Percentiles rank a stretch among this genome's conserved stretches.
These are phyloP conservation scores for Drosophila hawaiiensis DNA, from an alignment of 2,888 invertebrate species.

Conservation along the genomic window DNA sequence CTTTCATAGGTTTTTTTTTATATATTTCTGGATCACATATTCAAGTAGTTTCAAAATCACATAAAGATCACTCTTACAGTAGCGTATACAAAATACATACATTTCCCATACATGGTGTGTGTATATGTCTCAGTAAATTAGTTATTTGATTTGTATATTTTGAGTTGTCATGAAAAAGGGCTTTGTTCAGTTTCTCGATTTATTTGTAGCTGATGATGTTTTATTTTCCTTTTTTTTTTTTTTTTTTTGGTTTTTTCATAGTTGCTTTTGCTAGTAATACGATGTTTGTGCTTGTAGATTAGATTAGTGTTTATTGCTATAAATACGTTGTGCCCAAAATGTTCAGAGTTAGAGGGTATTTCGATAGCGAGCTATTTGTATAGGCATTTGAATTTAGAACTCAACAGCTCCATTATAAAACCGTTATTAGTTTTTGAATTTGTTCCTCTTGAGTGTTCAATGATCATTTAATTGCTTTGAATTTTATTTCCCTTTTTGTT, in stretches of 20 bases:
- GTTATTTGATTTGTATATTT: slow-evolving; percentile 58
- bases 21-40: slow-evolving; percentile 79
- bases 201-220: slow-evolving; percentile 31
- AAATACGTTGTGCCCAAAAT: slow-evolving; percentile 52
- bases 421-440: slow-evolving; percentile 38
- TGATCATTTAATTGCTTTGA: slow-evolving; percentile 50
- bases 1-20: slow-evolving; percentile 45
- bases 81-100: slow-evolving; percentile 81
- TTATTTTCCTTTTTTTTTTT: slow-evolving; percentile 27
- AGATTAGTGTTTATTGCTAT: slow-evolving; percentile 52
- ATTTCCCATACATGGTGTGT: slow-evolving; percentile 56
- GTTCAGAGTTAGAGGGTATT: slow-evolving; percentile 38
- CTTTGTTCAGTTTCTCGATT: slow-evolving; percentile 13
- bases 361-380: slow-evolving; percentile 29
- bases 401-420: slow-evolving; percentile 79
- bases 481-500: slow-evolving; percentile 19
- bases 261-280: slow-evolving; percentile 36
- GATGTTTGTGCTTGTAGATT: slow-evolving; percentile 47
- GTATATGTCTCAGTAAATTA: slow-evolving; percentile 47
- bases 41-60: slow-evolving; percentile 82
- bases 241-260: slow-evolving; percentile 21
- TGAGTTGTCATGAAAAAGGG: slow-evolving; percentile 43
- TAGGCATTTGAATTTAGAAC: slow-evolving; percentile 54
- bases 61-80: slow-evolving; percentile 82
- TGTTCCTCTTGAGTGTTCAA: slow-evolving; percentile 22